Conservation (phyloP, 2,113 vertebrate species). For the Tonatia bakeri region DNA sequence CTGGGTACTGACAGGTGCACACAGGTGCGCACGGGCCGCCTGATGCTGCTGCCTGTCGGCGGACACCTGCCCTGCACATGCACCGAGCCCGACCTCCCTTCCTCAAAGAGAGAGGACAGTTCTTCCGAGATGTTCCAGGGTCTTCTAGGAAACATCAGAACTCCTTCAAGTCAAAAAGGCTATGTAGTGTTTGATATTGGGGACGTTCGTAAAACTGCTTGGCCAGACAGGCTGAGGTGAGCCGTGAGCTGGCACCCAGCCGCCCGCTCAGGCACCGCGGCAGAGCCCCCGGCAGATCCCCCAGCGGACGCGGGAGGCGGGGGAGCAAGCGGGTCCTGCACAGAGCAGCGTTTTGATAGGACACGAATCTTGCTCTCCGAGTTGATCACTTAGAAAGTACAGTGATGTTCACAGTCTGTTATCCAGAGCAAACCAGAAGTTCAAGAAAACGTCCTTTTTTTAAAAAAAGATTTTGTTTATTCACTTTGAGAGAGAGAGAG, state of each 20-base stretch:
- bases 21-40: no score
- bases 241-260: not conserved
- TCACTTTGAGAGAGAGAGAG: no score
- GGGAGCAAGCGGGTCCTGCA: no score
- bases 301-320: no score
- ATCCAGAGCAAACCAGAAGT: not conserved
- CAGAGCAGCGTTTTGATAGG: no score
- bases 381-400: rapidly evolving
- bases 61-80: no score
- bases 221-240: rapidly evolving
- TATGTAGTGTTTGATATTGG: not conserved
- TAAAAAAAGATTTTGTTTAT: no score
- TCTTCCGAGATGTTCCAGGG: not conserved
- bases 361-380: not conserved
- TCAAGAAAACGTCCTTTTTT: not conserved
- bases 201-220: not conserved
- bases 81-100: not conserved
- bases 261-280: not conserved
- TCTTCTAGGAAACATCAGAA: no score
- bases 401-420: not conserved
- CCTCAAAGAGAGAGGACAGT: not conserved
- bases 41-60: no score
- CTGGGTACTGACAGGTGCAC: no score
- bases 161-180: not conserved
- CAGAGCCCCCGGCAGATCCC: not conserved